Evolutionary conservation across 30 jellyfish, hydroid and myxozoan genomes (phyloP).

Genomic region (Aurelia sp.): DNA sequence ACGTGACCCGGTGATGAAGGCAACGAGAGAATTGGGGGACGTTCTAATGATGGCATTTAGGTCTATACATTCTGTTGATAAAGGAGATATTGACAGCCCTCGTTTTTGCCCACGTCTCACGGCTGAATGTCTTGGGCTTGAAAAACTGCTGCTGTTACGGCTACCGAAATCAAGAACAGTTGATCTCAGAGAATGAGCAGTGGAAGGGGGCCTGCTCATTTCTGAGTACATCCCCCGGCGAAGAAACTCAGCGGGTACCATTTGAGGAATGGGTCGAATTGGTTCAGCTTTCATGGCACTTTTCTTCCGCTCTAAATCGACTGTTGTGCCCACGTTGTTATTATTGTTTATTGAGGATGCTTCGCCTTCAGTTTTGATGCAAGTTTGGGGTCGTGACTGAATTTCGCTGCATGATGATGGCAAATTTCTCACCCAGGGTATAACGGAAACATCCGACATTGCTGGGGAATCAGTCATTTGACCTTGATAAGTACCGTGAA

Average conservation of each 20-base stretch:
- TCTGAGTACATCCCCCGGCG: conserved; percentile 74
- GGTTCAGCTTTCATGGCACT: conserved; percentile 65
- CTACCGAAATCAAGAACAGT: conserved; percentile 79
- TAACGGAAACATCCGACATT: conserved; percentile 65
- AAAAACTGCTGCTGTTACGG: conserved; percentile 80
- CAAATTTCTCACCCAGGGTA: conserved; percentile 62
- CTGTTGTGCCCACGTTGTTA: conserved; percentile 47
- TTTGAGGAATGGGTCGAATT: conserved; percentile 85
- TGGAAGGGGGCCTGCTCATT: conserved; percentile 78
- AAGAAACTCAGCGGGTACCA: conserved; percentile 85
- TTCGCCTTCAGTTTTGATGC: conserved; percentile 58
- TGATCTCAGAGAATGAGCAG: conserved; percentile 89
- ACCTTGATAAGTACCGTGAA: conserved; percentile 24
- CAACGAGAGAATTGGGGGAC: conserved; percentile 93
- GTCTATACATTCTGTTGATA: conserved; percentile 85
- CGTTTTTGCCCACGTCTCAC: conserved; percentile 86
- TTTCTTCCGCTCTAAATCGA: conserved; percentile 62
- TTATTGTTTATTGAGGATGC: conserved; percentile 43
- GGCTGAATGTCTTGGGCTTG: conserved; percentile 92
- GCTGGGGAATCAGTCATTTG: conserved; percentile 64
- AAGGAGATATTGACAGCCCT: conserved; percentile 84
- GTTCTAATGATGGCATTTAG: conserved; percentile 85
- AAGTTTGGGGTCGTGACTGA: conserved; percentile 47
- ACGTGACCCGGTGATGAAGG: conserved; percentile 81
- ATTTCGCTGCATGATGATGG: conserved; percentile 60